phyloP scores from a whole-genome alignment of 2,113 vertebrate genomes.

The Chloropsis hardwickii region DNA sequence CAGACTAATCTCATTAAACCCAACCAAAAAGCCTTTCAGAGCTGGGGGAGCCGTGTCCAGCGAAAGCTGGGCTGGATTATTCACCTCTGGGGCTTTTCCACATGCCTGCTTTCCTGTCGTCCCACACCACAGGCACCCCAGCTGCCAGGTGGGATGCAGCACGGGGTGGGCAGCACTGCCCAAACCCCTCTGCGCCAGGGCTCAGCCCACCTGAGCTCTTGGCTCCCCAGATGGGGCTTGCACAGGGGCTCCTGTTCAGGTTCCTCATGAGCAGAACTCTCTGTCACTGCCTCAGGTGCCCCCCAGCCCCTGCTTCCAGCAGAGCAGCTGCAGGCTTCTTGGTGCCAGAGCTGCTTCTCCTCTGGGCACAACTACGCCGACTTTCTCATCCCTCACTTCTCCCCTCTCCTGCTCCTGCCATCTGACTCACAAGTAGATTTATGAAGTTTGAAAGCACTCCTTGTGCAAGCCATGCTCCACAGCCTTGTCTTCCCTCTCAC shows the following conservation, averaged over 20 bases:
- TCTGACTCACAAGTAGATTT: not conserved
- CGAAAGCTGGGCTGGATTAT: not conserved
- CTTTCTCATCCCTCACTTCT: not conserved
- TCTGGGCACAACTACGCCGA: not conserved
- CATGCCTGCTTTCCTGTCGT: not conserved
- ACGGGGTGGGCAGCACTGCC: not conserved
- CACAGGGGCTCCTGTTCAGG: not conserved
- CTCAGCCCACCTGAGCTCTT: not conserved
- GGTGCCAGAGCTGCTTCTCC: not conserved
- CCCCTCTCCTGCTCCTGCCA: not conserved
- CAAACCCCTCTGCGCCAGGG: fast-evolving
- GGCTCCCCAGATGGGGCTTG: not conserved
- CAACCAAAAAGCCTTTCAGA: conserved; percentile 15
- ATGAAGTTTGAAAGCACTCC: not conserved
- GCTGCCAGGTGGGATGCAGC: not conserved
- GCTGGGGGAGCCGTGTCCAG: not conserved
- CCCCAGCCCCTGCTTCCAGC: not conserved
- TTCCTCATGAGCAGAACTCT: not conserved
- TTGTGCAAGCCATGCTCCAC: not conserved
- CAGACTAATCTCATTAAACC: conserved; percentile 41
- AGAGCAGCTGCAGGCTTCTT: not conserved
- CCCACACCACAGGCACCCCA: fast-evolving
- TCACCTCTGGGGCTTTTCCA: not conserved
- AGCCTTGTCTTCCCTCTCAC: not conserved
- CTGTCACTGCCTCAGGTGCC: not conserved